Evolutionary conservation across 2,113 vertebrate genomes (phyloP), one percentile per base, ranked within the genome.

Genomic region (Sander lucioperca): DNA sequence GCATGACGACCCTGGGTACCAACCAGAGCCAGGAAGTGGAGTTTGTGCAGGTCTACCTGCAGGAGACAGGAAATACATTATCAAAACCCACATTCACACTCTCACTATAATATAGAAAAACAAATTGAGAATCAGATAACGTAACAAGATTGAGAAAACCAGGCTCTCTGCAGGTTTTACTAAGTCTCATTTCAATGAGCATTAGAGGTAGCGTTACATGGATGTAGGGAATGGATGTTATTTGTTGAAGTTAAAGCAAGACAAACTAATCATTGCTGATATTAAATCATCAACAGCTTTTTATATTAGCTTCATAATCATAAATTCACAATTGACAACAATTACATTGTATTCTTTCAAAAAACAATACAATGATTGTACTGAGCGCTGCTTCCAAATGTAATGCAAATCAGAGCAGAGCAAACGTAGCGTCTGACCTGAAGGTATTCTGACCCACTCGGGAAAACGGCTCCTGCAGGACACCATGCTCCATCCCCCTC

Each of bases 401-500:
- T 21, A 59, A 47, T 30, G 33, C 19, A 58, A 33, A 58, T 69
- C 21, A 62, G 53, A 39, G 16, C 5, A 53, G 67, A 66, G 21
- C 27, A 83, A 69, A 43, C 7, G 0, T n/a, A 74, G 47, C 4
- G 43, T 79, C 86, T 59, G 45, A 94, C 94, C 93, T 99, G 96
- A 74, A 99, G 94, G 86, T 96, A 99, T 84, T 99, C 97, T 1
- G 96, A 95, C 51, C 95, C 96, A 2, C 91, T 94, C 10, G 97
- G 97, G 43, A 94, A 98, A 39, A 99, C 97, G 0, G 97, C 87
- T 27, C 95, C 96, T n/a, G 95, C 94, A 0, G 98, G 97, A 76
- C 98, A 99, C 98, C 98, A 99, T 0, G 98, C 98, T 2, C 98
- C 98, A 1, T 98, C 98, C 0, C 98, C 98, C 0, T 97, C 96